Evolutionary conservation across 2,797 vertebrate species (phyloP), one percentile per base, ranked within the genome.

Genomic region (Phoxinus dragarum): DNA sequence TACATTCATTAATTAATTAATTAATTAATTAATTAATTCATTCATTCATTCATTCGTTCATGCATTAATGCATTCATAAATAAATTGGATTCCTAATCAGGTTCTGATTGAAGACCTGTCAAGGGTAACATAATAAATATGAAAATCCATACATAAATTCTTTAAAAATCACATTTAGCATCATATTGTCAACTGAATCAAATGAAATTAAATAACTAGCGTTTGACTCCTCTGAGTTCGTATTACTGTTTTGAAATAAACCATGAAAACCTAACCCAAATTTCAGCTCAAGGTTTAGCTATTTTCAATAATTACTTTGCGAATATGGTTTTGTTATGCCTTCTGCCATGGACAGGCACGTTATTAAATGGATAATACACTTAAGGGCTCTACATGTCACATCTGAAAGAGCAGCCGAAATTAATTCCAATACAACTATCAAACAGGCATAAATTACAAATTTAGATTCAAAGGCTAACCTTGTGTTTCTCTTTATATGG

Each of bases 381-480:
- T 17, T 19, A 11, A 21, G 14, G 7, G 6, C 36, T 81, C 14
- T 54, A 27, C n/a, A n/a, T 69, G 67, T 71, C 80, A 71, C 36
- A 31, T 71, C 36, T 81, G 27, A 73, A 82, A 7, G 16, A 61
- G 54, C 17, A 73, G 38, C 17, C 54, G 0, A 34, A 34, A 59
- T 81, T 40, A n/a, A 81, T 56, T 68, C 34, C 36, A 59, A 73
- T 21, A 69, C 34, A 54, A 4, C 49, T 69, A 36, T 42, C 19
- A 73, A 36, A 73, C 31, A 31, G 47, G 23, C 27, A 59, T 44
- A 61, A 47, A 73, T n/a, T 36, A 47, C 8, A 34, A 61, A 82
- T 47, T 73, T 56, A 56, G 40, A 73, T 36, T 47, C 17, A 82
- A 44, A 61, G 27, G 12, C 81, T 34, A 73, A 36, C 12, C 69